These are phyloP conservation scores for Sarcophaga bullata DNA, from an alignment of 1,140 invertebrate species.

Conservation along the genomic window DNA sequence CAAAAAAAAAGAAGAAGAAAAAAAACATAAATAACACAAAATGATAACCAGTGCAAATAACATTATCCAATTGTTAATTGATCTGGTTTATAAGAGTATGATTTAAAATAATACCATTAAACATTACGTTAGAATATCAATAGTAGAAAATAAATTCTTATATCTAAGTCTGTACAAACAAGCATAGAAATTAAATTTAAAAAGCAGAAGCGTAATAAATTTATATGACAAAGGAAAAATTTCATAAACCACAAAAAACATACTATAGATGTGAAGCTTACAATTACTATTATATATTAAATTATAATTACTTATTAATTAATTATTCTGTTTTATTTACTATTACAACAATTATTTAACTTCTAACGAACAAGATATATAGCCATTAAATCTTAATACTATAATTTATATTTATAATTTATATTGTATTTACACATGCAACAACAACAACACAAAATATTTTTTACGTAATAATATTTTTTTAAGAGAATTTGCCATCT, in stretches of 20 bases:
- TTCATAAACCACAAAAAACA: slow-evolving; percentile 16
- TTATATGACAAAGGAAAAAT: not conserved
- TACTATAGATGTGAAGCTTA: slow-evolving; percentile 13
- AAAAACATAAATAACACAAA: not conserved
- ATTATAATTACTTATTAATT: slow-evolving; percentile 7
- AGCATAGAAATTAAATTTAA: slow-evolving; percentile 3
- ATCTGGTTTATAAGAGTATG: not conserved
- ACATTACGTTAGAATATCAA: not conserved
- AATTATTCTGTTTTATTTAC: slow-evolving; percentile 30
- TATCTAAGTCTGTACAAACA: slow-evolving; percentile 19
- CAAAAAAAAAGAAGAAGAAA: not conserved
- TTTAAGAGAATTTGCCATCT: slow-evolving; percentile 39
- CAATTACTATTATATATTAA: not conserved
- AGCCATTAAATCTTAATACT: not conserved
- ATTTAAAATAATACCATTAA: slow-evolving; percentile 2
- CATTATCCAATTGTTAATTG: slow-evolving; percentile 7
- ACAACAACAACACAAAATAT: slow-evolving; percentile 41
- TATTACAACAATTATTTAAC: slow-evolving; percentile 19
- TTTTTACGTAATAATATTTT: slow-evolving; percentile 40
- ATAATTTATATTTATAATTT: slow-evolving; percentile 34
- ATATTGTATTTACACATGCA: slow-evolving; percentile 38
- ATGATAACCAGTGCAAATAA: not conserved
- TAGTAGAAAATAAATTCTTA: not conserved
- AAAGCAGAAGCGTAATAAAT: not conserved
- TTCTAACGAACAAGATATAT: slow-evolving; percentile 12